Percentiles rank a stretch among this genome's conserved stretches.
phyloP scores from a whole-genome alignment of 2,888 invertebrate species.

The Dryomyza anilis region DNA sequence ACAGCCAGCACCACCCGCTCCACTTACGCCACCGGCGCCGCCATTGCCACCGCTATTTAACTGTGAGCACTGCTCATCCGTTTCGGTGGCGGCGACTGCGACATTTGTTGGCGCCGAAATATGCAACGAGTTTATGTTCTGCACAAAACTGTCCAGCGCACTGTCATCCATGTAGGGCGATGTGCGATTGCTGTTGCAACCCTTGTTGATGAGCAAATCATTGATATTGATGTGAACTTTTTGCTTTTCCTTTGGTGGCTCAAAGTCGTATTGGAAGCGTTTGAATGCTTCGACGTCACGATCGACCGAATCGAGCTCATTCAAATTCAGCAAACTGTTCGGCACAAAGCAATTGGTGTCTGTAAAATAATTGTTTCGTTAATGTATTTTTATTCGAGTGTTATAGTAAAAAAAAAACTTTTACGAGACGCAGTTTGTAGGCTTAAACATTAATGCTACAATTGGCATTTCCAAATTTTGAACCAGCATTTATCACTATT shows the following conservation, averaged over 20 bases:
- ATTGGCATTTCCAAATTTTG: no score
- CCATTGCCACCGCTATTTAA: conserved; percentile 43
- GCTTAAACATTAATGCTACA: conserved; percentile 16
- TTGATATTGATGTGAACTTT: conserved; percentile 81
- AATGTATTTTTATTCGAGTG: no score
- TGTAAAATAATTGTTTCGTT: no score
- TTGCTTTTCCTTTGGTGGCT: conserved; percentile 67
- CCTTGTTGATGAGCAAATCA: conserved; percentile 68
- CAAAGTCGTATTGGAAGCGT: conserved; percentile 82
- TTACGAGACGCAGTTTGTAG: neutral
- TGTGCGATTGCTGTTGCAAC: conserved; percentile 48
- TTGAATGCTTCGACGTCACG: conserved; percentile 77
- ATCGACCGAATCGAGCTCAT: conserved; percentile 79
- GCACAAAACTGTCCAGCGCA: conserved; percentile 55
- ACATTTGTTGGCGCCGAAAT: conserved; percentile 43
- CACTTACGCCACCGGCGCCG: conserved; percentile 16
- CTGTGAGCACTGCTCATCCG: conserved; percentile 52
- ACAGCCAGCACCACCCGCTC: conserved; percentile 14
- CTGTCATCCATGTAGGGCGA: conserved; percentile 58
- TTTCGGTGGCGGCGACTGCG: conserved; percentile 4
- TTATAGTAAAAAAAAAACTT: neutral
- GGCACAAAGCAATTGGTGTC: conserved; percentile 76
- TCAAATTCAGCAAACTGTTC: conserved; percentile 79
- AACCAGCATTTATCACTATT: no score
- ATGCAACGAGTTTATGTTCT: conserved; percentile 55